Conservation (phyloP, 2,113 vertebrate genomes). For the Misgurnus anguillicaudatus region DNA sequence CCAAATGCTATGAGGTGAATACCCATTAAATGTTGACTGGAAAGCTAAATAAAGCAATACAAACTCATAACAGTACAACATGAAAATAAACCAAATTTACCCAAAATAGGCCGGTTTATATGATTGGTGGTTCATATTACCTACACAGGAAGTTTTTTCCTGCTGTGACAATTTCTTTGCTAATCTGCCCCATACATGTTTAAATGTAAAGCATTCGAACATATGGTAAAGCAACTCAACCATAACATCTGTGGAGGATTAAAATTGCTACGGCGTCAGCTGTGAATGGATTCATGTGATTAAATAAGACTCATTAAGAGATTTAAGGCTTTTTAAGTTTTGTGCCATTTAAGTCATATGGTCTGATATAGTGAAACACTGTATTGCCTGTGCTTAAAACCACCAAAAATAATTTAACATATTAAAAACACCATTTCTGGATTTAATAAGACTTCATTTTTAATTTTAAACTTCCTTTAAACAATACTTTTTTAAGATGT, state of each 20-base stretch:
- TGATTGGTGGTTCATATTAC: neutral
- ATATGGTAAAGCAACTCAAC: slow-evolving; percentile 57
- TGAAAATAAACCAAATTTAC: neutral
- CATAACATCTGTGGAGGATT: slow-evolving; percentile 60
- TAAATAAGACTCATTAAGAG: slow-evolving; percentile 55
- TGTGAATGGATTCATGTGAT: slow-evolving; percentile 50
- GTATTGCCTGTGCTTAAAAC: neutral
- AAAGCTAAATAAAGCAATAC: slow-evolving; percentile 5
- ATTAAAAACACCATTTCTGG: slow-evolving; percentile 3
- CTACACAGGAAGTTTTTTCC: slow-evolving; percentile 41
- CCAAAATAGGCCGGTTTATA: neutral
- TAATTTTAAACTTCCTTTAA: slow-evolving; percentile 8
- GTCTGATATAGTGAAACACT: slow-evolving; percentile 25
- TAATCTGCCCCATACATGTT: slow-evolving; percentile 49
- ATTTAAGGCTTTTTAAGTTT: slow-evolving; percentile 51
- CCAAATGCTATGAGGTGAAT: slow-evolving; percentile 1
- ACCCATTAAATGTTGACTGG: slow-evolving; percentile 1
- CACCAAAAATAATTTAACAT: neutral
- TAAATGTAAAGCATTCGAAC: slow-evolving; percentile 48
- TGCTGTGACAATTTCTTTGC: slow-evolving; percentile 56
- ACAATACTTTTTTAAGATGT: no score
- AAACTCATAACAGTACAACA: neutral
- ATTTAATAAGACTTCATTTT: slow-evolving; percentile 17
- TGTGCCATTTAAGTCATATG: slow-evolving; percentile 43
- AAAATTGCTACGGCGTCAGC: slow-evolving; percentile 51